Base-by-base conservation (phyloP, 2,888 invertebrate genomes). In the Caenorhabditis sp. region DNA sequence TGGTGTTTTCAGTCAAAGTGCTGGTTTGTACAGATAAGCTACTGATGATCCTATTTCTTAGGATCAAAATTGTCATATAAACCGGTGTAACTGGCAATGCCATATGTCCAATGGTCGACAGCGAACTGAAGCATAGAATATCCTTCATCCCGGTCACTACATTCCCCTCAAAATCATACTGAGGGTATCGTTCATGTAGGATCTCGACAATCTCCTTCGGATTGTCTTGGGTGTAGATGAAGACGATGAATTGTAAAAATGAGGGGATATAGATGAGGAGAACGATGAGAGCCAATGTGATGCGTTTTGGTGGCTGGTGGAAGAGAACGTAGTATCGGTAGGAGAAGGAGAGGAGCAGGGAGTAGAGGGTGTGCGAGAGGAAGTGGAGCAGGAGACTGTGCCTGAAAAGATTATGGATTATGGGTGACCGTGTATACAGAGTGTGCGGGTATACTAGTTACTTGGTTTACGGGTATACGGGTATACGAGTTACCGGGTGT, bases 31-130 rank as follows among this genome's bases (percentile, higher is more conserved):
- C 21, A 2, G 54, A 27, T n/a, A 72, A 36, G n/a, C 25, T 58
- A 17, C 17, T 3, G n/a, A 59, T 62, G 7, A 68, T 73, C 49
- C 17, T 61, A 10, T 25, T 36, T n/a, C 73, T 31, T n/a, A 73
- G 31, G 21, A 61, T 57, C 20, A 68, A 21, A 26, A 73, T 65
- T 20, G 23, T n/a, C 14, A 60, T 57, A 52, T 77, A 77, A 21
- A 77, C 71, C 5, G 77, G 77, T 38, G 75, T 70, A n/a, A 77
- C 66, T 10, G 77, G 77, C 0, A 77, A 27, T 8, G 77, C 72
- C 74, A 77, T 74, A 50, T 77, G 77, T 20, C 74, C 60, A 54
- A 75, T 75, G 7, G 71, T 69, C 26, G 38, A 77, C 10, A 75
- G 26, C 2, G 77, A 63, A 26, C 60, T 54, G 36, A 72, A 68